Evolutionary conservation across 2,888 invertebrate species (phyloP), one percentile per base, ranked within the genome.

Genomic region (Taenaris catops): DNA sequence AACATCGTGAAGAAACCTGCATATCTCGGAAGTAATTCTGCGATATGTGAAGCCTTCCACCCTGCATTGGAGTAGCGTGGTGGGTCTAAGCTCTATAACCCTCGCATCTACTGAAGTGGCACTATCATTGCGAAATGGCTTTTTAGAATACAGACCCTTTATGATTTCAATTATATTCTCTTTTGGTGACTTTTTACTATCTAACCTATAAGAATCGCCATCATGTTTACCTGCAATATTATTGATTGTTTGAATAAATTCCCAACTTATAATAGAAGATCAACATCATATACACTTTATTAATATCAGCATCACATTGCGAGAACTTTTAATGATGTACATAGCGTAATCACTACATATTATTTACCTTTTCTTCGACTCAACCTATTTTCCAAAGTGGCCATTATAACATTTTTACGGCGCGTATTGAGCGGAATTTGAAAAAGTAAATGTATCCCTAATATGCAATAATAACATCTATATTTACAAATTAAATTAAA

Each of bases 131-230:
- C 75, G 68, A 19, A 64, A 63, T 49, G 64, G 48, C 56, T 78
- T 84, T 47, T 71, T 78, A 25, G 73, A 46, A 63, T 91, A 91
- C 39, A 92, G 75, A 51, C 89, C 90, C 55, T 83, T 80, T 55
- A 91, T 87, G 40, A 92, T 90, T 57, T 91, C 90, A 55, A 83
- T 89, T 42, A 91, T 89, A 80, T 90, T 92, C 64, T 90, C 89
- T 58, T 88, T 84, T 16, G 90, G 87, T 41, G 79, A 74, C 56
- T 88, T 89, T 53, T 83, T 86, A 49, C 73, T 76, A 61, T 90
- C 90, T 71, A 90, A 76, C 51, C 89, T 89, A 68, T 84, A 91
- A 65, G 89, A 89, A 75, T 92, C 92, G 71, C 92, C 91, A 60
- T 80, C 88, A 60, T 71, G 71, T 72, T 80, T 87, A 62, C 84